Evolutionary conservation across 2,888 invertebrate genomes (phyloP), one percentile per base, ranked within the genome.

Genomic region (Oligia fasciuncula): DNA sequence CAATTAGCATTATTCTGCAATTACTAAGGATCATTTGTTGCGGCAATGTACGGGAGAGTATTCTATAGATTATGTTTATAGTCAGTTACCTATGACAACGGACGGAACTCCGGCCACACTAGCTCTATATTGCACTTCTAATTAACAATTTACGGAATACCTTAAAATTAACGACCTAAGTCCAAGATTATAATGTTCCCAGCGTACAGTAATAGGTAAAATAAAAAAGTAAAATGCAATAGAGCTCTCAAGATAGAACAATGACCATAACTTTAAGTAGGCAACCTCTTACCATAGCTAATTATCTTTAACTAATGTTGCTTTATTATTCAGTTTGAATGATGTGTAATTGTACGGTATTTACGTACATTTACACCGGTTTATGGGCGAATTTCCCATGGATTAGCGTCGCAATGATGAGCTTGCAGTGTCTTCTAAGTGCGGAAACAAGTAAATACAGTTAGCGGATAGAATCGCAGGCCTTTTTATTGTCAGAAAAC

Each of bases 331-430:
- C 87, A 85, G 80, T 89, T 86, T 77, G 85, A 88, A 87, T 81
- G n/a, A 85, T 85, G 73, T 87, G 84, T 87, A 88, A 86, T 86
- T 83, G 82, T 90, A 88, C 88, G 85, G 88, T 89, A 88, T 88
- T 86, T 89, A 78, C 85, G 79, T 85, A 85, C 80, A 80, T 87
- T 88, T 87, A 91, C 88, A 70, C 70, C 68, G 76, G 69, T 85
- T 89, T 91, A 91, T 90, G 87, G 87, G 79, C 66, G 84, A 85
- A 87, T 82, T 95, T 95, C 94, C 91, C 94, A 95, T 93, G 91
- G 90, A 90, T 91, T 91, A 91, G 83, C 91, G 90, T 91, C 87
- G 90, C 85, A 78, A 83, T 81, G 74, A 62, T 82, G 83, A 87
- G 72, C 69, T 73, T 84, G 85, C 85, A 88, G 89, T 89, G 88